phyloP scores from a whole-genome alignment of 1,140 invertebrate genomes.

The Plutomurus gul region DNA sequence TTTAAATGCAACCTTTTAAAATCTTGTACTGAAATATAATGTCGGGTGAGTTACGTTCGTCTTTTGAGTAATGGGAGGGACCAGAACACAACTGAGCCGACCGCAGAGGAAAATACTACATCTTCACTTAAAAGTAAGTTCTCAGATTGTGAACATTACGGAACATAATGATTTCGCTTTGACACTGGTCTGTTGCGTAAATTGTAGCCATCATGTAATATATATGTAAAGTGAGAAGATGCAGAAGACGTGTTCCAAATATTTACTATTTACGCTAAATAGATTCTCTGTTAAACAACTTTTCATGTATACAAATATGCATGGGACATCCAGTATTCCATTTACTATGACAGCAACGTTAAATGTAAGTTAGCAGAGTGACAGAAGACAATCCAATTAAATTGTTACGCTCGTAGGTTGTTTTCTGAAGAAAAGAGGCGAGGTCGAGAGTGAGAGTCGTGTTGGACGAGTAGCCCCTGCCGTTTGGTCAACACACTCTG shows the following conservation, averaged over 20 bases:
- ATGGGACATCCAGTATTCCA: not conserved
- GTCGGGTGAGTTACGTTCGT: not conserved
- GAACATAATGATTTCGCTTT: not conserved
- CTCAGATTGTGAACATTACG: not conserved
- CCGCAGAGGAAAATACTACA: not conserved
- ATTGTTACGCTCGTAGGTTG: not conserved
- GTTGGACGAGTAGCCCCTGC: no score
- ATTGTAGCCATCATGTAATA: not conserved
- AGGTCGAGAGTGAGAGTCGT: no score
- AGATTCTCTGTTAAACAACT: conserved; percentile 7
- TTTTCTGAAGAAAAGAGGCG: conserved; percentile 2
- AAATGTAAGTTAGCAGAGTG: not conserved
- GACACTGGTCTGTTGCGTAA: not conserved
- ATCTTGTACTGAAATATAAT: not conserved
- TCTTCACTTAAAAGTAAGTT: not conserved
- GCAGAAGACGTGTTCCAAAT: not conserved
- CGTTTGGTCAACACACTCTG: no score
- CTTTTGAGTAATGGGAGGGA: conserved; percentile 14
- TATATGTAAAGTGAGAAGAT: not conserved
- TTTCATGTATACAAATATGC: not conserved
- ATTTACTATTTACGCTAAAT: conserved; percentile 11
- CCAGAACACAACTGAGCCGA: not conserved
- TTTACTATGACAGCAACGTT: not conserved
- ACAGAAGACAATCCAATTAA: not conserved
- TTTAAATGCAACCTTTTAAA: conserved; percentile 1